Base-by-base conservation (phyloP, 1,140 invertebrate species). In the Musca domestica region DNA sequence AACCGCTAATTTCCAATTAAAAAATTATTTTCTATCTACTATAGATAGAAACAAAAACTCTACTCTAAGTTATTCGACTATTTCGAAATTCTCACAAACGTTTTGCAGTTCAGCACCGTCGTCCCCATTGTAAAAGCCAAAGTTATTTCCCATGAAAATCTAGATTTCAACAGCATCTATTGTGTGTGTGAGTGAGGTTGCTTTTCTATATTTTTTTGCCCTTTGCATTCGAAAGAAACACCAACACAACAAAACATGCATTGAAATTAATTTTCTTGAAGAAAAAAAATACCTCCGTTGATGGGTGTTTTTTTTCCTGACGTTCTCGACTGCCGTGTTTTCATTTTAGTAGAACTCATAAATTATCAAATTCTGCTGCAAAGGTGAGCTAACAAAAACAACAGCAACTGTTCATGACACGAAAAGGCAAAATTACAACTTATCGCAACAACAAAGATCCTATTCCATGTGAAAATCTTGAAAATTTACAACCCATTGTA, bases 401-500 rank as follows among this genome's bases (percentile, higher is more conserved):
- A 56, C 19, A 58, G 47, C 54, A 34, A 61, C 56, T 30, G 56
- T 34, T 61, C 56, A 61, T 61, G 56, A 61, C 56, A 61, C 56
- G 56, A 61, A 61, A 61, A 34, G 27, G n/a, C 9, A 34, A 61
- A 61, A 61, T 61, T 61, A 34, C 56, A 20, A 61, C 27, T 34
- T 61, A 61, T 30, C n/a, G 10, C 56, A 61, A 61, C 27, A 61
- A 61, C n/a, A 17, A 61, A 61, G 56, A 61, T 61, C 56, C 56
- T 41, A 61, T 61, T 19, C 27, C 27, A 61, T 61, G 56, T n/a
- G 56, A 61, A 61, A 61, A 56, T 56, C 52, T 56, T 56, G 23
- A 56, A 61, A 41, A 19, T 34, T 61, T 61, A 61, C 56, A 61
- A 61, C n/a, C 56, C 34, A 61, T 61, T 61, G 56, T 61, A 61